These are phyloP conservation scores for Calyptommatus sinebrachiatus DNA, from an alignment of 2,113 vertebrate genomes.

Conservation along the genomic window DNA sequence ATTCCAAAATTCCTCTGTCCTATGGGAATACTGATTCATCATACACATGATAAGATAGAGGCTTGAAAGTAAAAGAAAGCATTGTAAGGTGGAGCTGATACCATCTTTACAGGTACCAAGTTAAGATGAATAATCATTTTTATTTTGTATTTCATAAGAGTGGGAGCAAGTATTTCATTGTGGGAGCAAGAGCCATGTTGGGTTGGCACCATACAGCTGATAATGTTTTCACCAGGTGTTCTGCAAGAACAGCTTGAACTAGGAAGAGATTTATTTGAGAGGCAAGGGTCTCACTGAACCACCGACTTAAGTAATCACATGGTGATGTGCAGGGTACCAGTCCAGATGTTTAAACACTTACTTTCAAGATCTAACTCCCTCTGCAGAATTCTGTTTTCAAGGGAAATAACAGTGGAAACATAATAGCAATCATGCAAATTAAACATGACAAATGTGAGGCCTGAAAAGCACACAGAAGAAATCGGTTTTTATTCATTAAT, in stretches of 20 bases:
- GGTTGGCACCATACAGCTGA: slow-evolving; percentile 38
- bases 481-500: background rate
- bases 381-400: slow-evolving; percentile 36
- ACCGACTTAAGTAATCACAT: background rate
- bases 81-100: too few relatives aligned
- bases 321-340: slow-evolving; percentile 22
- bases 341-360: slow-evolving; percentile 45
- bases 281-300: slow-evolving; percentile 30
- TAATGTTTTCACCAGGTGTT: slow-evolving; percentile 42
- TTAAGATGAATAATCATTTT: slow-evolving; percentile 15
- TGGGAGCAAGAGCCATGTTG: slow-evolving; percentile 23
- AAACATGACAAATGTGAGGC: background rate
- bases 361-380: slow-evolving; percentile 9
- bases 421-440: background rate
- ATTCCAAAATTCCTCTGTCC: too few relatives aligned
- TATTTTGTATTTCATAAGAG: slow-evolving; percentile 9
- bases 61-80: too few relatives aligned
- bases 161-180: slow-evolving; percentile 24
- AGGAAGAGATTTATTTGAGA: slow-evolving; percentile 37
- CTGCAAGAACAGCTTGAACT: slow-evolving; percentile 40
- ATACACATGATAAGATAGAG: too few relatives aligned
- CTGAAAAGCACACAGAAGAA: background rate
- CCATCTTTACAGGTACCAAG: background rate
- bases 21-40: too few relatives aligned
- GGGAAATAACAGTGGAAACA: slow-evolving; percentile 32